These are phyloP conservation scores for Babyrousa celebensis DNA, from an alignment of 2,797 vertebrate species.

Conservation along the genomic window DNA sequence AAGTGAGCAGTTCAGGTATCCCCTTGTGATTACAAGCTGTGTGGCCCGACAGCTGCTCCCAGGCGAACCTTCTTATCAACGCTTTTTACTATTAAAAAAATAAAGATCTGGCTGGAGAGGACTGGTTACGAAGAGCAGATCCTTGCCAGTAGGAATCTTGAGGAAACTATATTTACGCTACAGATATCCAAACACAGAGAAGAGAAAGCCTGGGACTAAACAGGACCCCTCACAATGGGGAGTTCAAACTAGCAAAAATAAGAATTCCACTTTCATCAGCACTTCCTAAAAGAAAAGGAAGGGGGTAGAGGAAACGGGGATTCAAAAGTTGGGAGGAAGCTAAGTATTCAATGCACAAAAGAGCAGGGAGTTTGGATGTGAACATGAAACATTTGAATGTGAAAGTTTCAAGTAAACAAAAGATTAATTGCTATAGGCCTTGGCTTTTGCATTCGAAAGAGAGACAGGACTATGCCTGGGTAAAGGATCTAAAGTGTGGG, in stretches of 20 bases:
- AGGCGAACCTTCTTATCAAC: conserved; percentile 11
- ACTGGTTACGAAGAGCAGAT: conserved; percentile 80
- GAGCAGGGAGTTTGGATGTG: conserved; percentile 24
- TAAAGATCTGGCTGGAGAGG: conserved; percentile 78
- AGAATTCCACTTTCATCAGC: conserved; percentile 57
- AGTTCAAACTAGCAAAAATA: conserved; percentile 77
- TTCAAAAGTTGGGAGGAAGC: conserved; percentile 2
- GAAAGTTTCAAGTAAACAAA: conserved; percentile 74
- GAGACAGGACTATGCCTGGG: background rate
- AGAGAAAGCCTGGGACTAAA: conserved; percentile 76
- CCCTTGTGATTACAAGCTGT: conserved; percentile 73
- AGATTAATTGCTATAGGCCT: conserved; percentile 67
- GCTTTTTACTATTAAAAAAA: conserved; percentile 16
- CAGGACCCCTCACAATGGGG: background rate
- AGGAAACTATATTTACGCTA: conserved; percentile 61
- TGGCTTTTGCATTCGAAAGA: conserved; percentile 2
- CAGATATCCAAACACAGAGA: conserved; percentile 76
- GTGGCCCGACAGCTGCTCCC: conserved; percentile 86
- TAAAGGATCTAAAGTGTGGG: background rate
- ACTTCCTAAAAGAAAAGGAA: conserved; percentile 47
- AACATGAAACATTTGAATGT: conserved; percentile 75
- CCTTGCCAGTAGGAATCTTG: background rate
- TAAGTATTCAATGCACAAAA: background rate
- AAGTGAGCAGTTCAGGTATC: conserved; percentile 77
- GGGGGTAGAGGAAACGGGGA: background rate